phyloP scores from a whole-genome alignment of 2,797 vertebrate species.

The Dicrostonyx torquatus region DNA sequence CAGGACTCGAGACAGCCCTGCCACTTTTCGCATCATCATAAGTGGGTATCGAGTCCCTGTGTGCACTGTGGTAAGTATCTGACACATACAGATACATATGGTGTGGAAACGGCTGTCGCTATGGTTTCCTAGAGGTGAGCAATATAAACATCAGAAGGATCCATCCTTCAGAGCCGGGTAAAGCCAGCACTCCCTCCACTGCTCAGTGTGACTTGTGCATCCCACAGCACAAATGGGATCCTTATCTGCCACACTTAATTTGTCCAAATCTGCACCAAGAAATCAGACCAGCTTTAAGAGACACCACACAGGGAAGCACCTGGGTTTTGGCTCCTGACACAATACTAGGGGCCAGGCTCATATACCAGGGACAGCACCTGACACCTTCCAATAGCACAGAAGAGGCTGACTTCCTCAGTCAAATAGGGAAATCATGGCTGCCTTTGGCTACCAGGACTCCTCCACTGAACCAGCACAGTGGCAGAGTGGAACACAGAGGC shows the following conservation, averaged over 20 bases:
- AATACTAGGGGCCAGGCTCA: not conserved
- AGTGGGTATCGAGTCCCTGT: fast-evolving
- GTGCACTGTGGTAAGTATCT: not conserved
- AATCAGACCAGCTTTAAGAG: not conserved
- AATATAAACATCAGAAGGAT: not conserved
- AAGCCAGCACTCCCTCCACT: not conserved
- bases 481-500: not conserved
- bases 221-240: not conserved
- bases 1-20: not conserved
- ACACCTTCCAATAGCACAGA: not conserved
- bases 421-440: not conserved
- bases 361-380: not conserved
- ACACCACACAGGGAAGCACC: not conserved
- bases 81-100: not conserved
- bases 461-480: not conserved
- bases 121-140: not conserved
- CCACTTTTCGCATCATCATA: not conserved
- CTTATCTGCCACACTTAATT: not conserved
- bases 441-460: not conserved
- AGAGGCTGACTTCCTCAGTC: not conserved
- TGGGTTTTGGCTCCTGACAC: too few relatives aligned
- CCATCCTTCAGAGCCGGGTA: too few relatives aligned
- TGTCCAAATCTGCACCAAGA: not conserved
- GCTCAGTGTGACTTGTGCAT: fast-evolving
- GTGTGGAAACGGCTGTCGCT: not conserved